A percentile compares a stretch with the other conserved stretches of the same genome.
Evolutionary conservation across 2,888 invertebrate genomes (phyloP).

Genomic region (Stenichneumon culpator): DNA sequence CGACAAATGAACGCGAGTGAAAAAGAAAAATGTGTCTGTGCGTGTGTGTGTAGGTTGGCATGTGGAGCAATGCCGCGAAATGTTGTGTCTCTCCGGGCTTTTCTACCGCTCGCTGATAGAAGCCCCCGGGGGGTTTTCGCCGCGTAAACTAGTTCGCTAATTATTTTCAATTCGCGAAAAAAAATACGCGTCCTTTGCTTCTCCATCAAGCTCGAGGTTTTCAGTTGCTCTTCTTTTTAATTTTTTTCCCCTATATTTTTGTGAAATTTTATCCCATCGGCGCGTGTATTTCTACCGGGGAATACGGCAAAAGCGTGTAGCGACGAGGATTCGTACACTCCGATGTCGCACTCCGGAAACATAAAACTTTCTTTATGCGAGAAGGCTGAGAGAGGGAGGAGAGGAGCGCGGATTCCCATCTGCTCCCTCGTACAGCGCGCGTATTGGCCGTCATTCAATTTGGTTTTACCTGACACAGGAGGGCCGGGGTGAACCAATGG

Average conservation of each 20-base stretch:
- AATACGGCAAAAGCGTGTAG: conserved; percentile 28
- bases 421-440: conserved; percentile 45
- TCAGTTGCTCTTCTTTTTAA: not conserved
- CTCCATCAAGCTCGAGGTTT: not conserved
- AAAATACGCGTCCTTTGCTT: not conserved
- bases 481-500: conserved; percentile 20
- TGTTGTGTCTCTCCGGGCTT: not conserved
- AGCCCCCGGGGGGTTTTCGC: conserved; percentile 7
- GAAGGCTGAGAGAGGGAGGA: not conserved
- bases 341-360: conserved; percentile 44
- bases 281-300: conserved; percentile 1
- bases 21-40: conserved; percentile 7
- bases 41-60: too few species aligned
- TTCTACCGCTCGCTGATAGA: not conserved
- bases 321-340: conserved; percentile 30
- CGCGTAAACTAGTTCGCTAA: conserved; percentile 36
- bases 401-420: conserved; percentile 59
- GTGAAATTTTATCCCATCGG: conserved; percentile 2
- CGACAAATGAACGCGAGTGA: conserved; percentile 22
- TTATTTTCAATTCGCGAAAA: conserved; percentile 48
- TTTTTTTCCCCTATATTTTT: not conserved
- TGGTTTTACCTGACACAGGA: conserved; percentile 67
- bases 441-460: conserved; percentile 70
- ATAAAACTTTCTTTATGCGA: conserved; percentile 60
- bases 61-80: too few species aligned